phyloP scores from a whole-genome alignment of 2,113 vertebrate species.

The Lonchura striata region DNA sequence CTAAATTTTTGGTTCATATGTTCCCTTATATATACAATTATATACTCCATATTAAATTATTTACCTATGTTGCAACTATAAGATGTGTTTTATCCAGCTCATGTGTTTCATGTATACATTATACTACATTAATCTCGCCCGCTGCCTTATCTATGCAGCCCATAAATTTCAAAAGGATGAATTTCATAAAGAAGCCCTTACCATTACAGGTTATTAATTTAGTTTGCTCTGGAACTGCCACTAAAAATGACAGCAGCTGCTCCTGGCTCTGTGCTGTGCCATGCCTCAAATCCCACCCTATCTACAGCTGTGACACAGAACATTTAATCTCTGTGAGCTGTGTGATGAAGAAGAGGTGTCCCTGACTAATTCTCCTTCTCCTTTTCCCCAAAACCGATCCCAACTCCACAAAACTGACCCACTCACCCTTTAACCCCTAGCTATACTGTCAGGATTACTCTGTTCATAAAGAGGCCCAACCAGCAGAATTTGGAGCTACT shows the following conservation, averaged over 20 bases:
- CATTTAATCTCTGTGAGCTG: background rate
- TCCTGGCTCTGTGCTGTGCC: background rate
- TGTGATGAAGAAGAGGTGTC: background rate
- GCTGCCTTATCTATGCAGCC: background rate
- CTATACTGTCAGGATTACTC: background rate
- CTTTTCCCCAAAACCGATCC: background rate
- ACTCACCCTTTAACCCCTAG: background rate
- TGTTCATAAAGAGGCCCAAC: background rate
- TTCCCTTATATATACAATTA: background rate
- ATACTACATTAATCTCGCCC: background rate
- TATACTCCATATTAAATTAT: background rate
- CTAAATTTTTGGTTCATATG: background rate
- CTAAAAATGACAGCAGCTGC: background rate
- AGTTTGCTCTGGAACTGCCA: slow-evolving; percentile 8
- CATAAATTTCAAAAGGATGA: background rate
- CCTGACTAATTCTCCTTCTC: background rate
- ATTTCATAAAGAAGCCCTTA: background rate
- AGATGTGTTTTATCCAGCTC: background rate
- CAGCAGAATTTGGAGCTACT: background rate
- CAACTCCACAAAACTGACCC: background rate
- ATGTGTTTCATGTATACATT: background rate
- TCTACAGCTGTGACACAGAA: background rate
- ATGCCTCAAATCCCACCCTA: background rate
- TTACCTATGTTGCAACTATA: background rate
- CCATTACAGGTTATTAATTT: background rate